These are phyloP conservation scores for Tinea trinotella DNA, from an alignment of 2,888 invertebrate species.

Conservation along the genomic window DNA sequence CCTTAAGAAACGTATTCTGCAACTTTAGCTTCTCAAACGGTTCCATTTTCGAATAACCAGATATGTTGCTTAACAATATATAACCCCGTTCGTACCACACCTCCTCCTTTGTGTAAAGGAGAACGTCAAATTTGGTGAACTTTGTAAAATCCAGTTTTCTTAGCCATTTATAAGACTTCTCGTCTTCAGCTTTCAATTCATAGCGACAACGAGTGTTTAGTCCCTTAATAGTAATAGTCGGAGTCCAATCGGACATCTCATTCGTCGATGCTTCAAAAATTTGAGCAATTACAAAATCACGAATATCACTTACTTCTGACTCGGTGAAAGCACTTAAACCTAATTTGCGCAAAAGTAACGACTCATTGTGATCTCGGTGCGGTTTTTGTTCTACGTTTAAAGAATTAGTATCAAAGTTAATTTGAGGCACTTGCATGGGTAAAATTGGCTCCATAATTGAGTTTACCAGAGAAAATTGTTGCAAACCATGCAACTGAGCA, in stretches of 20 bases:
- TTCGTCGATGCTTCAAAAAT: slow-evolving; percentile 34
- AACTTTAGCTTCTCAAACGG: slow-evolving; percentile 49
- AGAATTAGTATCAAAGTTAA: too few species aligned
- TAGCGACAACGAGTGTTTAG: slow-evolving; percentile 43
- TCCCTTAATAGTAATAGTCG: slow-evolving; percentile 47
- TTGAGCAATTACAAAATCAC: slow-evolving; percentile 41
- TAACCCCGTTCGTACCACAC: slow-evolving; percentile 59
- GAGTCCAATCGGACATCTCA: slow-evolving; percentile 36
- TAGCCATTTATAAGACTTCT: slow-evolving; percentile 46
- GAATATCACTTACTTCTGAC: slow-evolving; percentile 38
- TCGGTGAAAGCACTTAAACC: slow-evolving; percentile 44
- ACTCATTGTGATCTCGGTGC: too few species aligned
- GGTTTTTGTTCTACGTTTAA: too few species aligned
- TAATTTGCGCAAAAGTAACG: slow-evolving; percentile 53
- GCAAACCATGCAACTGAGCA: not conserved
- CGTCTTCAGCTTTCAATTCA: slow-evolving; percentile 44
- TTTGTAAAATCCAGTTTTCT: slow-evolving; percentile 42
- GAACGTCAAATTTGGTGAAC: slow-evolving; percentile 40
- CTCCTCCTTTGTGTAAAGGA: slow-evolving; percentile 55
- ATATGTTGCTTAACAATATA: slow-evolving; percentile 57
- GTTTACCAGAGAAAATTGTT: not conserved
- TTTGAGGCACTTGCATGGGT: not conserved
- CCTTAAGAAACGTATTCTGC: slow-evolving; percentile 45
- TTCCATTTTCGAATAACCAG: slow-evolving; percentile 39
- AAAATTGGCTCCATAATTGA: not conserved